Percentiles rank a stretch among this genome's conserved stretches.
Conservation (phyloP, 2,888 invertebrate genomes). For the Tetranychus piercei region DNA sequence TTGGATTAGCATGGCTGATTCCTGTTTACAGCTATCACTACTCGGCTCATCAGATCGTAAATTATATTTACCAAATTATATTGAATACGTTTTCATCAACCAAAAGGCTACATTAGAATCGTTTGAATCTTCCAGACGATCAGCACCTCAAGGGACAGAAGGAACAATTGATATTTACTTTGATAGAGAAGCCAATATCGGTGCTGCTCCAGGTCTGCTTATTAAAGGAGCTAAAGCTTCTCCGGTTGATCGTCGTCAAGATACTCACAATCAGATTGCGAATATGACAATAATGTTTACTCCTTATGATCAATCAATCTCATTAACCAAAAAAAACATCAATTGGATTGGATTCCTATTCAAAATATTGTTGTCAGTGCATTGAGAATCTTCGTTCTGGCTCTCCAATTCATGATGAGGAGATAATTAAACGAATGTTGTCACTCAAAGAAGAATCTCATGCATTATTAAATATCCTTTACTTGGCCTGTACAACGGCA, state of each 20-base stretch:
- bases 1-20: no score
- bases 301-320: conserved; percentile 41
- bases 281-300: conserved; percentile 59
- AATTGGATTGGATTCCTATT: neutral
- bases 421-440: neutral
- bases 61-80: conserved; percentile 33
- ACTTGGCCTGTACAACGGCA: no score
- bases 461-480: neutral
- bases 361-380: neutral
- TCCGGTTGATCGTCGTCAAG: conserved; percentile 35
- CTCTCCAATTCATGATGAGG: neutral
- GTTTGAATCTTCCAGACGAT: conserved; percentile 18
- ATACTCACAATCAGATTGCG: no score
- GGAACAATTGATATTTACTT: no score
- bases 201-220: conserved; percentile 61
- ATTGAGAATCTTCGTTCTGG: neutral
- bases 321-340: neutral
- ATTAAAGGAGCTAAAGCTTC: conserved; percentile 74
- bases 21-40: conserved; percentile 51
- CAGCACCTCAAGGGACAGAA: neutral
- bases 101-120: conserved; percentile 11
- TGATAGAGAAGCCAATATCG: conserved; percentile 31
- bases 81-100: conserved; percentile 25
- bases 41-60: conserved; percentile 26
- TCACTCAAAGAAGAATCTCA: neutral